Evolutionary conservation across 92 coral and sea anemone genomes (phyloP).

Genomic region (Epizoanthus fatuus): DNA sequence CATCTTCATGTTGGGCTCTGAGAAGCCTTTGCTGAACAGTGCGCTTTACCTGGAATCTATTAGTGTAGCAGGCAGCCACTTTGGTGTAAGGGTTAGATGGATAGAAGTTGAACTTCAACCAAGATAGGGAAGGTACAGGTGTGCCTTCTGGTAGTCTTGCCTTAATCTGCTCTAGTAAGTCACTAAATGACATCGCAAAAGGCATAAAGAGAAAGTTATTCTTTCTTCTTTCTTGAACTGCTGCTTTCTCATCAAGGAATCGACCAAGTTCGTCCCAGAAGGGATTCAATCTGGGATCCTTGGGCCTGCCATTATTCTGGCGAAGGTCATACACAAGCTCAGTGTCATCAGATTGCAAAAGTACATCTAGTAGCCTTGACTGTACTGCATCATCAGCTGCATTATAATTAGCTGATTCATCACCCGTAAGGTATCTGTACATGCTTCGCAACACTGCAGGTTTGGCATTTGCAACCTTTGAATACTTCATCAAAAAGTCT

Average conservation of each 20-base stretch:
- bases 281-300: slow-evolving; percentile 15
- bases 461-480: not conserved
- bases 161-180: too few species aligned
- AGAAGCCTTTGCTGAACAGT: slow-evolving; percentile 23
- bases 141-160: too few species aligned
- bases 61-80: not conserved
- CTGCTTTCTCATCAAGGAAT: slow-evolving; percentile 14
- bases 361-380: not conserved
- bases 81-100: slow-evolving; percentile 10
- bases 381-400: slow-evolving; percentile 8
- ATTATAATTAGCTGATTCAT: slow-evolving; percentile 12
- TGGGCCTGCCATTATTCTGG: slow-evolving; percentile 24
- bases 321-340: slow-evolving; percentile 1
- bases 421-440: slow-evolving; percentile 17
- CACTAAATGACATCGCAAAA: not conserved
- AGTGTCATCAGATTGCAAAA: slow-evolving; percentile 2
- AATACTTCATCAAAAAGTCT: not conserved
- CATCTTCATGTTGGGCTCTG: slow-evolving; percentile 27
- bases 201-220: slow-evolving; percentile 13
- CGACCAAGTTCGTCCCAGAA: slow-evolving; percentile 35
- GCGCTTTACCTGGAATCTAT: slow-evolving; percentile 14
- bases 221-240: slow-evolving; percentile 11
- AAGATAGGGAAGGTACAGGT: too few species aligned
- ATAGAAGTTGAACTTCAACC: slow-evolving; percentile 16
- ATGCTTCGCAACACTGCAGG: slow-evolving; percentile 15